A percentile compares a stretch with the other conserved stretches of the same genome.
These are phyloP conservation scores for Lasioglossum zephyrum DNA, from an alignment of 2,888 invertebrate species.

Conservation along the genomic window DNA sequence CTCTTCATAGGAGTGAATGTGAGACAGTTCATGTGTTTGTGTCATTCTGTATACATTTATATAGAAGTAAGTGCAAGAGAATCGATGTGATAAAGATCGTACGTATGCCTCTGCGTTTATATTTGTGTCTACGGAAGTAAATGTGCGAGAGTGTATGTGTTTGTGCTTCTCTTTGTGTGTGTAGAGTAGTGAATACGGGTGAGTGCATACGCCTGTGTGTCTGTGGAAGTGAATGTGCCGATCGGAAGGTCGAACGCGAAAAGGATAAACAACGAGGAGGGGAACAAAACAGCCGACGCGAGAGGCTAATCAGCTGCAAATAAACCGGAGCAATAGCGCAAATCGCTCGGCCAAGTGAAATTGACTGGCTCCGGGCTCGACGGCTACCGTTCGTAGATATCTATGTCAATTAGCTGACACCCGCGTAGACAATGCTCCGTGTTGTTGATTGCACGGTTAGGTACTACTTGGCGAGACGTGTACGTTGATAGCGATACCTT, in stretches of 20 bases:
- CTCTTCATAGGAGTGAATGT: neutral
- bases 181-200: neutral
- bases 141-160: neutral
- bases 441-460: constrained; percentile 1
- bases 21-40: neutral
- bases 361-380: neutral
- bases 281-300: constrained; percentile 1
- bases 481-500: neutral
- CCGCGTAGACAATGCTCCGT: neutral
- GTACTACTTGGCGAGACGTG: neutral
- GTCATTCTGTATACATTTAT: neutral
- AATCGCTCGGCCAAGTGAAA: constrained; percentile 5
- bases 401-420: constrained; percentile 11
- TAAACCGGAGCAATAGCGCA: constrained; percentile 28
- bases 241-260: constrained; percentile 26
- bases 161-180: neutral
- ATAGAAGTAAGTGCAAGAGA: neutral
- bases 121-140: neutral
- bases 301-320: constrained; percentile 26
- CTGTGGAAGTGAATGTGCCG: neutral
- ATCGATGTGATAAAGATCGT: neutral
- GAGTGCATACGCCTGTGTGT: neutral
- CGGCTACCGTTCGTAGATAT: constrained; percentile 9
- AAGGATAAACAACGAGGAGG: constrained; percentile 20
- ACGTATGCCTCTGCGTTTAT: neutral